Base-by-base conservation (phyloP, 1,140 invertebrate genomes). In the Diplogasteroides magnus region DNA sequence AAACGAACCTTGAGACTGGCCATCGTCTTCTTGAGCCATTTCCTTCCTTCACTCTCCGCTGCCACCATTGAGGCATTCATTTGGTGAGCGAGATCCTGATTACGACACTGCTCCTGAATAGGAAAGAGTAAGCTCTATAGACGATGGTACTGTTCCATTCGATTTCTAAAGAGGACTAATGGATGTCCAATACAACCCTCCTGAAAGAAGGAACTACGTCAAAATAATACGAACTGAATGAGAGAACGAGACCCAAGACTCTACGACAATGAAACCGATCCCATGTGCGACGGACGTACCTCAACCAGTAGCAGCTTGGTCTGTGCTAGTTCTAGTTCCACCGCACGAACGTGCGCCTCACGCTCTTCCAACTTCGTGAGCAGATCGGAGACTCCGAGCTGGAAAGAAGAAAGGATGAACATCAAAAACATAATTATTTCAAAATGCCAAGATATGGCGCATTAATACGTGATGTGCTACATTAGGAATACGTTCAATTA, bases 301-400 rank as follows among this genome's bases (percentile, higher is more conserved):
- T 98, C 93, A 1, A 98, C 96, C 66, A 97, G 89, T 0, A 93
- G 93, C 72, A 98, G 86, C 83, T 98, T 98, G 0, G 94, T 94
- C 82, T 94, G 91, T 2, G 94, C 95, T 67, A 98, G 84, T 82
- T 98, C 94, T 61, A 97, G 85, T 83, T 98, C 95, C 27, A 98
- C 87, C 15, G 67, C 31, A 60, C 71, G 67, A 15, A 79, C 75
- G 57, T 80, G 78, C n/a, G 78, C 77, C 31, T 79, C 77, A 37
- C 68, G 31, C 23, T 78, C 74, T 31, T 80, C 75, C 28, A 79
- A 61, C 29, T 73, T 64, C 14, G 78, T 75, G 27, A 80, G 48
- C 67, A 79, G 48, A 37, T 78, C 75, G 19, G 76, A 55, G 26
- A 27, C 6, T 23, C 26, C 11, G 60, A 31, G 55, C 19, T 59